Evolutionary conservation across 1,140 invertebrate species (phyloP).

Genomic region (Drosophila tani): DNA sequence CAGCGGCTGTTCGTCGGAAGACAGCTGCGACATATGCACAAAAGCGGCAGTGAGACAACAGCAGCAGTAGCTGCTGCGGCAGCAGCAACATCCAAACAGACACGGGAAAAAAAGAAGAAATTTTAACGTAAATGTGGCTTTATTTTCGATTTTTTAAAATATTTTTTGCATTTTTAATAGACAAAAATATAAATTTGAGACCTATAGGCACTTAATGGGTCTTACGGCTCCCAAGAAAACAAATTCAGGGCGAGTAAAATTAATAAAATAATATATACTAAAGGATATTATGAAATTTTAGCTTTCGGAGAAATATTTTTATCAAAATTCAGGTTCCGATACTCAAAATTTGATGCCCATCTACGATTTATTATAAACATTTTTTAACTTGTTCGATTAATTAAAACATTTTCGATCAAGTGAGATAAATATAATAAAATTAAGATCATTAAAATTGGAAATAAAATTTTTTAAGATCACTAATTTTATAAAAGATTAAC

Average conservation of each 20-base stretch:
- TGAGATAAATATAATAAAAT: not conserved
- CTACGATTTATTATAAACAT: not conserved
- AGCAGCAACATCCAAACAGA: slow-evolving; percentile 18
- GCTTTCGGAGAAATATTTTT: too few relatives aligned
- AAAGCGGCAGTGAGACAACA: slow-evolving; percentile 38
- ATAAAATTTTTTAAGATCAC: too few relatives aligned
- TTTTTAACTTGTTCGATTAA: too few relatives aligned
- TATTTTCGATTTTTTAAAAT: not conserved
- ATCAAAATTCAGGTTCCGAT: not conserved
- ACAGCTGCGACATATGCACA: slow-evolving; percentile 57
- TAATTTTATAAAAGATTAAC: too few relatives aligned
- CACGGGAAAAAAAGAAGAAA: not conserved
- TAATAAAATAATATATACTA: too few relatives aligned
- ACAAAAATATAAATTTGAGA: not conserved
- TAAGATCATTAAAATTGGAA: too few relatives aligned
- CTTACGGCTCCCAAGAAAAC: not conserved
- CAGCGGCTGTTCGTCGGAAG: slow-evolving; percentile 44
- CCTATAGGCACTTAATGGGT: not conserved
- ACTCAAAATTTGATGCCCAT: not conserved
- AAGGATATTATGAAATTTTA: too few relatives aligned
- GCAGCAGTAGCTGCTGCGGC: not conserved
- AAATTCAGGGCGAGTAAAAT: too few relatives aligned
- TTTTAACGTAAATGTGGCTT: not conserved
- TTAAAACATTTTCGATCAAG: not conserved
- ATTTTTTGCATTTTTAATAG: too few relatives aligned